phyloP scores from a whole-genome alignment of 2,888 invertebrate species.

The Itoplectis maculator region DNA sequence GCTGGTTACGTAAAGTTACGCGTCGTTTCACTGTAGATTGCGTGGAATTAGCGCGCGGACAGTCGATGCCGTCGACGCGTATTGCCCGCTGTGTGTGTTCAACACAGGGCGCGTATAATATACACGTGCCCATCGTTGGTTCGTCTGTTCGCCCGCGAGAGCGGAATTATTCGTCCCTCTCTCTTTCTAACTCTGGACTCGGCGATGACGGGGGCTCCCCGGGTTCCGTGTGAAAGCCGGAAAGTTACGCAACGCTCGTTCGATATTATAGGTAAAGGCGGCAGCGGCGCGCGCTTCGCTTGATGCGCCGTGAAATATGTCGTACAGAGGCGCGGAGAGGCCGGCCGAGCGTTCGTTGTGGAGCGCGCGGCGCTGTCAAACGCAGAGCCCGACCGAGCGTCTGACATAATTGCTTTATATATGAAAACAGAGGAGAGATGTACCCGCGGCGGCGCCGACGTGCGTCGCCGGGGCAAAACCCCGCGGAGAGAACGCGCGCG shows the following conservation, averaged over 20 bases:
- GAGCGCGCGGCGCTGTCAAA: slow-evolving; percentile 79
- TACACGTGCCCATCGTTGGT: background rate
- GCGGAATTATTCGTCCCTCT: background rate
- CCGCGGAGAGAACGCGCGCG: background rate
- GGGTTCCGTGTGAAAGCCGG: slow-evolving; percentile 35
- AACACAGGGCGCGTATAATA: no score
- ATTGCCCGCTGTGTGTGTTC: no score
- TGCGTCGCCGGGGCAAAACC: background rate
- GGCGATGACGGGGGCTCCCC: background rate
- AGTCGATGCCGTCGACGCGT: background rate
- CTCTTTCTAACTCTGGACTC: no score
- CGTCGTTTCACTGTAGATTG: no score
- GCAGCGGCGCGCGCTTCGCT: slow-evolving; percentile 29
- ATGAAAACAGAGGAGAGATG: slow-evolving; percentile 73
- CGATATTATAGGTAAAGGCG: slow-evolving; percentile 12
- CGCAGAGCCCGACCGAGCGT: slow-evolving; percentile 72
- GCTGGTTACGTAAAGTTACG: no score
- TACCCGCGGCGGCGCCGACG: background rate
- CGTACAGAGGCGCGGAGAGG: slow-evolving; percentile 59
- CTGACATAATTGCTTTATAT: slow-evolving; percentile 82
- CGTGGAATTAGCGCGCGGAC: background rate
- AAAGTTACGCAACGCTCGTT: slow-evolving; percentile 58
- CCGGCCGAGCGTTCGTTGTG: slow-evolving; percentile 77
- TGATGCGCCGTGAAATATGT: slow-evolving; percentile 54
- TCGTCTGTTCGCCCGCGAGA: background rate